Conservation (phyloP, 2,888 invertebrate genomes). For the Idaea aversata region DNA sequence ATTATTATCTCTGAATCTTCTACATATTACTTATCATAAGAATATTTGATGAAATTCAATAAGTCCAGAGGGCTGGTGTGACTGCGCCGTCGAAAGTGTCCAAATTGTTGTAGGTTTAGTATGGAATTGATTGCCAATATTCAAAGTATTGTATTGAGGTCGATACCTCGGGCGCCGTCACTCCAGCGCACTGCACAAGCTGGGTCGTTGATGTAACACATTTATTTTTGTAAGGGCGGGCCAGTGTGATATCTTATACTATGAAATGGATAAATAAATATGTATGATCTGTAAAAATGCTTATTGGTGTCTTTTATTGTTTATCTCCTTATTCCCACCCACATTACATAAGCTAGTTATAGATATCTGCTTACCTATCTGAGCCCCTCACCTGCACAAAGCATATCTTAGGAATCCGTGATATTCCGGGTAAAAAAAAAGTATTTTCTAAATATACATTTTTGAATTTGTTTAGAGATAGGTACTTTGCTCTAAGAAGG, state of each 20-base stretch:
- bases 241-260: constrained; percentile 80
- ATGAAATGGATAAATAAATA: constrained; percentile 80
- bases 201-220: constrained; percentile 78
- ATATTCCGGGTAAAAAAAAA: too few relatives aligned
- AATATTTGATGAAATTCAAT: constrained; percentile 64
- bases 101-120: constrained; percentile 72
- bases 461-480: too few relatives aligned
- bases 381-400: too few relatives aligned
- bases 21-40: constrained; percentile 48
- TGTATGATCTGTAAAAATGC: constrained; percentile 80
- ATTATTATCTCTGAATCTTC: constrained; percentile 69
- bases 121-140: constrained; percentile 64
- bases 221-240: constrained; percentile 81
- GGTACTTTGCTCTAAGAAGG: too few relatives aligned
- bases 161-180: constrained; percentile 47
- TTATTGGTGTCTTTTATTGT: constrained; percentile 55
- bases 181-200: constrained; percentile 54
- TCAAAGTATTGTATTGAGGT: constrained; percentile 27
- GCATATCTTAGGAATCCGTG: too few relatives aligned
- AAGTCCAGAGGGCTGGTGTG: constrained; percentile 55
- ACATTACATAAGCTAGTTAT: not conserved
- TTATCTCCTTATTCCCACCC: constrained; percentile 2
- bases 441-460: too few relatives aligned
- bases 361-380: too few relatives aligned
- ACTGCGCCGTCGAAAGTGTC: constrained; percentile 64